Evolutionary conservation across 2,888 invertebrate species (phyloP).

Genomic region (Coenonympha arcania): DNA sequence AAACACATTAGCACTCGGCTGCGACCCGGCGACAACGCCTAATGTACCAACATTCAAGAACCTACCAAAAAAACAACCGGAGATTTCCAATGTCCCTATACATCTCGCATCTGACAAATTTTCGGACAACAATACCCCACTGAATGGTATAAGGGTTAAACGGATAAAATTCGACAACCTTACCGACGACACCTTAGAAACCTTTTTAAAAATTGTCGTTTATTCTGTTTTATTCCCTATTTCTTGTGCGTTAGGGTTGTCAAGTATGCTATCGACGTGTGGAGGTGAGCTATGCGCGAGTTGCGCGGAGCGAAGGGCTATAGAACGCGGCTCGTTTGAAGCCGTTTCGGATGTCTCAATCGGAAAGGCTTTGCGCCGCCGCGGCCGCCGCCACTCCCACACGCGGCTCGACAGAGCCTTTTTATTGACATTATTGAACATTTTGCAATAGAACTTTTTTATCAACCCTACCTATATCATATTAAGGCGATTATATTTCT

Average conservation of each 20-base stretch:
- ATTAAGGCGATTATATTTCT: conserved; percentile 26
- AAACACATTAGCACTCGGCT: conserved; percentile 26
- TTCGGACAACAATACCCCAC: conserved; percentile 57
- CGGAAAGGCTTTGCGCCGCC: conserved; percentile 57
- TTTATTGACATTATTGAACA: conserved; percentile 27
- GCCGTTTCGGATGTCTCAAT: conserved; percentile 69
- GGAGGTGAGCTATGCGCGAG: conserved; percentile 29
- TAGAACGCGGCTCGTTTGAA: conserved; percentile 67
- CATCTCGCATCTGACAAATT: conserved; percentile 70
- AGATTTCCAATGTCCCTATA: conserved; percentile 48
- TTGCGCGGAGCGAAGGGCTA: conserved; percentile 55
- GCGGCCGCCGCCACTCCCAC: conserved; percentile 39
- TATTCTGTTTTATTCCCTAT: conserved; percentile 32
- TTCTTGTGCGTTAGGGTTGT: conserved; percentile 11
- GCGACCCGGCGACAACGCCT: conserved; percentile 52
- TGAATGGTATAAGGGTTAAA: conserved; percentile 66
- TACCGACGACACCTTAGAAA: conserved; percentile 24
- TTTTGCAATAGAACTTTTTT: conserved; percentile 26
- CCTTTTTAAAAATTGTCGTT: neutral
- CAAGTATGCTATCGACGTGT: conserved; percentile 18
- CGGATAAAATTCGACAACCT: conserved; percentile 47
- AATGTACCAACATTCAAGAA: conserved; percentile 49
- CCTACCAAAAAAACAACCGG: conserved; percentile 32
- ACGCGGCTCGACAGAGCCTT: conserved; percentile 28
- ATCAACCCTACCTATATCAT: conserved; percentile 19